These are phyloP conservation scores for Lasioglossum figueresi DNA, from an alignment of 2,888 invertebrate genomes.

Conservation along the genomic window DNA sequence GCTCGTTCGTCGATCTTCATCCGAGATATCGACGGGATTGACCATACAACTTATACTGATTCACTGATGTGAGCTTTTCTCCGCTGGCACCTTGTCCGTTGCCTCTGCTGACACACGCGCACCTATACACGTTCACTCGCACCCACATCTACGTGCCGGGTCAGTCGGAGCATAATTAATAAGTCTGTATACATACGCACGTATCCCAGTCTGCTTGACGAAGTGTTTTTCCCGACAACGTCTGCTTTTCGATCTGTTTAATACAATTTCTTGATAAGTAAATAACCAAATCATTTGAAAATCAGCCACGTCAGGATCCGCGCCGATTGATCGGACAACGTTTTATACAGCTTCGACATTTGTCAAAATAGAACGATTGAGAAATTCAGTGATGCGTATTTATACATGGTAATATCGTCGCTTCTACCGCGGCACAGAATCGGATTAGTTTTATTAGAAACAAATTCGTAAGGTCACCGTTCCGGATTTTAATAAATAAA, in stretches of 20 bases:
- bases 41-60: constrained; percentile 66
- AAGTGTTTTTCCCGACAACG: constrained; percentile 18
- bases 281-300: background rate
- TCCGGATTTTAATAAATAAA: background rate
- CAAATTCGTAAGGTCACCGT: background rate
- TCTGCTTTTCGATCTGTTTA: background rate
- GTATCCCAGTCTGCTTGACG: constrained; percentile 4
- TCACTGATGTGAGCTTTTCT: constrained; percentile 62
- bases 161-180: constrained; percentile 49
- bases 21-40: constrained; percentile 72
- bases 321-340: background rate
- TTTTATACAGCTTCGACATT: background rate
- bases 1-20: constrained; percentile 78
- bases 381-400: background rate
- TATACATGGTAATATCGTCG: background rate
- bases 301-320: background rate
- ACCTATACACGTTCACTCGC: background rate
- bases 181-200: constrained; percentile 19
- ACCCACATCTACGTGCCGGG: constrained; percentile 15
- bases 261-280: constrained; percentile 2
- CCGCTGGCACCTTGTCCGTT: constrained; percentile 45
- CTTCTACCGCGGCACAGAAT: background rate
- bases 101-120: constrained; percentile 18
- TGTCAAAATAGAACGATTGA: background rate
- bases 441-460: background rate